Percentiles rank a stretch among this genome's conserved stretches.
Conservation (phyloP, 2,797 vertebrate species). For the Synanceia verrucosa region DNA sequence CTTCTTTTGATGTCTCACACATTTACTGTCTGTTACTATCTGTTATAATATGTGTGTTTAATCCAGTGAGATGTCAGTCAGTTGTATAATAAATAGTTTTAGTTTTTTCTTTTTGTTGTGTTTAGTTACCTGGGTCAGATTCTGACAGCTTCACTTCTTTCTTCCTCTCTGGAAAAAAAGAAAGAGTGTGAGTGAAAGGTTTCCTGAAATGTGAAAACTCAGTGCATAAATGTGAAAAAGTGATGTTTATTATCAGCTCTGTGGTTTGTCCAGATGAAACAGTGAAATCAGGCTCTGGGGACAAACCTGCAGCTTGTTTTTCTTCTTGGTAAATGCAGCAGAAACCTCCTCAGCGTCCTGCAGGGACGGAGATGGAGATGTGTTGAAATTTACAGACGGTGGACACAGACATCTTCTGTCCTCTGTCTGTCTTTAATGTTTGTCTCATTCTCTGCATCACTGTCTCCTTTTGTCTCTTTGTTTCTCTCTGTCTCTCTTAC, state of each 20-base stretch:
- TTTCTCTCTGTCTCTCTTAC: slow-evolving; percentile 35
- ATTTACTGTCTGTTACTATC: neutral
- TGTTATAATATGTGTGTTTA: neutral
- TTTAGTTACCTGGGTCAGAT: slow-evolving; percentile 36
- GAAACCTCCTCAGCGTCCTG: slow-evolving; percentile 10
- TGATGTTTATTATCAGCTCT: neutral
- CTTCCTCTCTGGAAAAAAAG: slow-evolving; percentile 14
- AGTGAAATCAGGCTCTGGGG: neutral
- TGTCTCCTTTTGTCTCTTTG: slow-evolving; percentile 66
- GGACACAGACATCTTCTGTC: slow-evolving; percentile 2
- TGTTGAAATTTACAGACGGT: neutral
- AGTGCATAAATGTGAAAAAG: neutral
- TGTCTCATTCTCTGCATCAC: slow-evolving; percentile 38
- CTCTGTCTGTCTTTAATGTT: slow-evolving; percentile 22
- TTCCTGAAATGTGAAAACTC: neutral
- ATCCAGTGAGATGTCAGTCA: neutral
- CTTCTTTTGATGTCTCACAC: neutral
- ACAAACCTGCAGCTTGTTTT: slow-evolving; percentile 46
- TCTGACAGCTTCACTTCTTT: neutral
- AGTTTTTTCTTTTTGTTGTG: neutral
- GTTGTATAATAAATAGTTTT: neutral
- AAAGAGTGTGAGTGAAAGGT: neutral
- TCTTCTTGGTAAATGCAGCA: neutral
- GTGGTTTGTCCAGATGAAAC: neutral
- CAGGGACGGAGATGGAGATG: neutral